These are phyloP conservation scores for Pocillopora meandrina DNA, from an alignment of 92 coral and sea anemone genomes.

Conservation along the genomic window DNA sequence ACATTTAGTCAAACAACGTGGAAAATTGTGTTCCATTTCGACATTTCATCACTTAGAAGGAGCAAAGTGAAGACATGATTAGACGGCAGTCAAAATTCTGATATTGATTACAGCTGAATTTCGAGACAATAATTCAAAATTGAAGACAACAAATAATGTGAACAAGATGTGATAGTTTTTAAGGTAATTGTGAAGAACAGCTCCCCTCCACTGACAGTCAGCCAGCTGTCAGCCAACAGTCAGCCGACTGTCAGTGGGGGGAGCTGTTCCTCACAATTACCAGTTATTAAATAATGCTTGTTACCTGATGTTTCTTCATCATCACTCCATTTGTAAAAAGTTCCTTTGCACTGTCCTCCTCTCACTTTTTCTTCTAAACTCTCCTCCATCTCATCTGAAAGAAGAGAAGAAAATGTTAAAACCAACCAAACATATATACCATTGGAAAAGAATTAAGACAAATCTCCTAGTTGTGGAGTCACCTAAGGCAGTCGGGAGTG, in stretches of 20 bases:
- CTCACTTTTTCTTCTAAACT: conserved; percentile 5
- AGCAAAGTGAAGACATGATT: not conserved
- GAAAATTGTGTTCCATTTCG: not conserved
- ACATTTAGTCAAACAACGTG: not conserved
- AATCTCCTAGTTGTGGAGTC: not conserved
- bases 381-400: not conserved
- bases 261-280: too few relatives aligned
- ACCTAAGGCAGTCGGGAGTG: too few relatives aligned
- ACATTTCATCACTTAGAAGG: not conserved
- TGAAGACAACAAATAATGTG: not conserved
- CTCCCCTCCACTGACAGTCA: too few relatives aligned
- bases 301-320: not conserved
- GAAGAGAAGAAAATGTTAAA: not conserved
- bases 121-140: not conserved
- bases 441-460: not conserved
- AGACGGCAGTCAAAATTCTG: not conserved
- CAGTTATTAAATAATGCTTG: too few relatives aligned
- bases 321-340: not conserved
- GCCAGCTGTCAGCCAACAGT: too few relatives aligned
- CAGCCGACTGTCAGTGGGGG: too few relatives aligned
- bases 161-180: not conserved
- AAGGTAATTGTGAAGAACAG: too few relatives aligned
- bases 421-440: not conserved
- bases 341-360: not conserved
- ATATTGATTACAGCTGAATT: not conserved